Base-by-base conservation (phyloP, 2,797 vertebrate genomes). In the Channa striata region DNA sequence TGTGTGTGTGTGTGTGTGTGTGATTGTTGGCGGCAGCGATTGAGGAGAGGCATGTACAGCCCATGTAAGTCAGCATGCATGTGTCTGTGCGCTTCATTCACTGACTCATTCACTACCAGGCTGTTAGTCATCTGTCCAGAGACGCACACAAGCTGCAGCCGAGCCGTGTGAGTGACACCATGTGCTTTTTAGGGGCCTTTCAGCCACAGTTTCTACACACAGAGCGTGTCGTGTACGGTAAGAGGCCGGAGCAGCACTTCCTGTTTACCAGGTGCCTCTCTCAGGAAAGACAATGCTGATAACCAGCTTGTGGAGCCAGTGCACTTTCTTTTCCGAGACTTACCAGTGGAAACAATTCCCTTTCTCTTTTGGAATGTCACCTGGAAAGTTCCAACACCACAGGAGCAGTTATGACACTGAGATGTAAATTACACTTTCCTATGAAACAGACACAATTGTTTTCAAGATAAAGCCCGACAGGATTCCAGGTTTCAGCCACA, bases 41-140 rank as follows among this genome's bases (percentile, higher is more conserved):
- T 62, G 17, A 25, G 56, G n/a, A 47, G 57, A 53, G 64, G 46
- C 14, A 33, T 68, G 59, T 56, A 25, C 33, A 39, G 51, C 42
- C 36, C 19, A 20, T 72, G 49, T 8, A n/a, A 52, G 46, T 52
- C 16, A 53, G 48, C 30, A 4, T 53, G 5, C 74, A n/a, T n/a
- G 73, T 58, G 6, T 47, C 59, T 60, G 59, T 70, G 77, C 17
- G 21, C 59, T 60, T 80, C 61, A 68, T 4, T 66, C 54, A 47
- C 78, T 90, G 83, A 91, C 56, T 87, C n/a, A n/a, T 6, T 30
- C 80, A 83, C 59, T 59, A 6, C n/a, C 14, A 25, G 66, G 60
- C 49, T 74, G 54, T 88, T 82, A 71, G 66, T 89, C 72, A 83
- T 85, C 69, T 70, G 46, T 85, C 80, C 78, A 60, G 87, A 74